Evolutionary conservation across 2,797 vertebrate species (phyloP), one percentile per base, ranked within the genome.

Genomic region (Pithecia hirsuta): DNA sequence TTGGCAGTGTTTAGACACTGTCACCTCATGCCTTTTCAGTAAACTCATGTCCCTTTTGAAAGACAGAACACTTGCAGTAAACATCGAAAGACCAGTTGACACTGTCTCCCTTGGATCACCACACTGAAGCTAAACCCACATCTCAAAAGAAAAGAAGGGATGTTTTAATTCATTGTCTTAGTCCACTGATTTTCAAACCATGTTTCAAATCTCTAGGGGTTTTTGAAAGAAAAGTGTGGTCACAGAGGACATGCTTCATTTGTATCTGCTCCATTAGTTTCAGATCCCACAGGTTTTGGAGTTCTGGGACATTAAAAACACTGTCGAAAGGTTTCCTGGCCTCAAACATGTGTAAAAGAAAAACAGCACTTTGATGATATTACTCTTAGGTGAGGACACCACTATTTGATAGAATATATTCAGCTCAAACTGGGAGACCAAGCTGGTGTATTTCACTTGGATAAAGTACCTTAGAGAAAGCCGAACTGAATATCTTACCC

Each of bases 151-250:
- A 87, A 97, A 97, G 86, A 97, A 82, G 76, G 90, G 61, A 83
- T 91, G 50, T 94, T 96, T 93, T 83, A 96, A 97, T 95, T 95
- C 92, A 87, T 96, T 98, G 92, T 95, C 91, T 98, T 96, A 97
- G 95, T 92, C 96, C 88, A 94, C 76, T 97, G 85, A 10, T 95
- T 97, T 97, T 97, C 89, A 97, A 95, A 93, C 92, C 82, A 33
- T 92, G 86, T 96, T 97, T 97, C 46, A 74, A 94, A 85, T 97
- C 96, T 95, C 92, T 72, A 19, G 24, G 72, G 96, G 70, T n/a
- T 67, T 95, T 95, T 90, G 67, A 82, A 95, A 96, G 96, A 95
- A 97, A 97, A 93, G 61, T 87, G 22, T 96, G 85, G 82, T 95
- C 91, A 89, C 7, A n/a, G 85, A 93, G 93, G 97, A 95, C 93